Conservation (phyloP, 2,113 vertebrate genomes). For the Conger conger region DNA sequence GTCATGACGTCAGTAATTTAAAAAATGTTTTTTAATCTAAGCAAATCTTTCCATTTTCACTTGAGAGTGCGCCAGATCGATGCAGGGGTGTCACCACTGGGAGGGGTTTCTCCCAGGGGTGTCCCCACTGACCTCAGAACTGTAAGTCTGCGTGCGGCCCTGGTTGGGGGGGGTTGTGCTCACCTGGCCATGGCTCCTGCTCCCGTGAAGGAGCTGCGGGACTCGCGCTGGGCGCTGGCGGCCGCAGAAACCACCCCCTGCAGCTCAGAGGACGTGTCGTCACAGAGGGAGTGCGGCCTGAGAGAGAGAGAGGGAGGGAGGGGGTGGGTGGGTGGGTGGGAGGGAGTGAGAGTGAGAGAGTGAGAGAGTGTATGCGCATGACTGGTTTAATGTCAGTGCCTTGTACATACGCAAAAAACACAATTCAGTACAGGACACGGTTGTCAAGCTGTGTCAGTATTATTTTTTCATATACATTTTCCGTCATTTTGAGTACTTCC, state of each 20-base stretch:
- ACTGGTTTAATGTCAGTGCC: background rate
- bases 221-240: slow-evolving; percentile 48
- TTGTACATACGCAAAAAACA: background rate
- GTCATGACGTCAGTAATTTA: too few relatives aligned
- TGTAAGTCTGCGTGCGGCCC: too few relatives aligned
- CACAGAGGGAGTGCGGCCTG: slow-evolving; percentile 56
- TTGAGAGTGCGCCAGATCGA: too few relatives aligned
- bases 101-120: too few relatives aligned
- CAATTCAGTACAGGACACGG: background rate
- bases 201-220: slow-evolving; percentile 51
- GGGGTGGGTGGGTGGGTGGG: background rate
- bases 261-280: slow-evolving; percentile 57
- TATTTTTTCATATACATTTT: background rate
- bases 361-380: background rate
- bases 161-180: background rate
- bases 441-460: background rate
- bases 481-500: too few relatives aligned
- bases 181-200: slow-evolving; percentile 71
- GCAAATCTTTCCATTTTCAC: too few relatives aligned
- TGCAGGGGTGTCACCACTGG: too few relatives aligned
- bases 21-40: too few relatives aligned
- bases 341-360: background rate
- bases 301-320: slow-evolving; percentile 25
- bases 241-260: slow-evolving; percentile 66
- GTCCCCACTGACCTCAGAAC: too few relatives aligned